phyloP scores from a whole-genome alignment of 2,888 invertebrate species.

The Agrypnus murinus region DNA sequence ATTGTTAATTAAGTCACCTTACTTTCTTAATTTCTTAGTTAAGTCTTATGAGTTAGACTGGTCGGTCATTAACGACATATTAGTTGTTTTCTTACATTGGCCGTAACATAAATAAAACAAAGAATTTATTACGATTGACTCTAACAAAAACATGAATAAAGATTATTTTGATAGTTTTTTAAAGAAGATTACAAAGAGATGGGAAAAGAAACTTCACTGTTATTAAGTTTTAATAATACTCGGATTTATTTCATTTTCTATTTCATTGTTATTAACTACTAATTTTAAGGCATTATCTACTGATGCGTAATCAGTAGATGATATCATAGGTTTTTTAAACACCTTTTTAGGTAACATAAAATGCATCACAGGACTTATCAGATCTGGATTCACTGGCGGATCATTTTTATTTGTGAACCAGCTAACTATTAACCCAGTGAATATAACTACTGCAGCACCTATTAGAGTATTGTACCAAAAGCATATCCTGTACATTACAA shows the following conservation, averaged over 20 bases:
- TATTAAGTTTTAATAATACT: background rate
- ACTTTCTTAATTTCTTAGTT: too few species aligned
- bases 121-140: too few species aligned
- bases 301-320: conserved; percentile 38
- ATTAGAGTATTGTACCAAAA: conserved; percentile 33
- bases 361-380: conserved; percentile 78
- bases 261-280: background rate
- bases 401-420: conserved; percentile 37
- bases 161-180: too few species aligned
- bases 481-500: conserved; percentile 30
- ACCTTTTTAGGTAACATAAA: conserved; percentile 72
- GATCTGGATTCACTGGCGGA: conserved; percentile 72
- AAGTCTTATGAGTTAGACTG: too few species aligned
- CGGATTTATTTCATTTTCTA: background rate
- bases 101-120: too few species aligned
- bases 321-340: background rate
- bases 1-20: too few species aligned
- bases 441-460: conserved; percentile 6
- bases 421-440: conserved; percentile 32
- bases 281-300: conserved; percentile 48
- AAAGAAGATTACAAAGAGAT: too few species aligned
- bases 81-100: too few species aligned
- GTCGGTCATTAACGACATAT: too few species aligned
- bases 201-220: too few species aligned
- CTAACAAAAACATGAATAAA: too few species aligned